Evolutionary conservation across 53 echinoderm and acorn worm species (phyloP), one percentile per base, ranked within the genome.

Genomic region (Stichopus horrens): DNA sequence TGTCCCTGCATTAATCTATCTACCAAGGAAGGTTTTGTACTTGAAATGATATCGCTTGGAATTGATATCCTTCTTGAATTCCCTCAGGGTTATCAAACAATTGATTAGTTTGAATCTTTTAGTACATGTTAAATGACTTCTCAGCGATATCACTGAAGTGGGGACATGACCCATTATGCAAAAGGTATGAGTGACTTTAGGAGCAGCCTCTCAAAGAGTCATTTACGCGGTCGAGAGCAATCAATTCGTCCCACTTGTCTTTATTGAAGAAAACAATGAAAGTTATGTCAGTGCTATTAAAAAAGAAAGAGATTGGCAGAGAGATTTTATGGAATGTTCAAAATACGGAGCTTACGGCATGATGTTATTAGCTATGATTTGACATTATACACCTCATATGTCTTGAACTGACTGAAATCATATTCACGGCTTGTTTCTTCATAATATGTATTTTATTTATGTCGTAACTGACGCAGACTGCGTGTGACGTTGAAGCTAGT

Each of bases 1-100:
- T 81, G 81, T 11, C 56, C 21, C 58, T 81, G 81, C 81, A 81
- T 81, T 57, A 81, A 81, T 81, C 56, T 81, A 57, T 77, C 7
- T 56, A 19, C 57, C 16, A 13, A 71, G 71, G 71, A 71, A 71
- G 71, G n/a, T 7, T 71, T 71, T 71, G 71, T 71, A 71, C 71
- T 71, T 9, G 10, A 16, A 10, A 63, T 63, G 10, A 63, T 63
- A 63, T 63, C 18, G n/a, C 71, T 71, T 71, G 18, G 71, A 71
- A 71, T 71, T 71, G 71, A 71, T 71, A 71, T 71, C 71, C 71
- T 71, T 18, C 7, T 18, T 71, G 18, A 71, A 71, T 71, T 71
- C 71, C 71, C 71, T 71, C 71, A 71, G 71, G 71, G 71, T 71
- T 20, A 71, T 71, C 71, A 71, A 13, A 71, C 18, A 71, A 71